A percentile compares a stretch with the other conserved stretches of the same genome.
These are phyloP conservation scores for Drosophila borborema DNA, from an alignment of 2,888 invertebrate genomes.

Conservation along the genomic window DNA sequence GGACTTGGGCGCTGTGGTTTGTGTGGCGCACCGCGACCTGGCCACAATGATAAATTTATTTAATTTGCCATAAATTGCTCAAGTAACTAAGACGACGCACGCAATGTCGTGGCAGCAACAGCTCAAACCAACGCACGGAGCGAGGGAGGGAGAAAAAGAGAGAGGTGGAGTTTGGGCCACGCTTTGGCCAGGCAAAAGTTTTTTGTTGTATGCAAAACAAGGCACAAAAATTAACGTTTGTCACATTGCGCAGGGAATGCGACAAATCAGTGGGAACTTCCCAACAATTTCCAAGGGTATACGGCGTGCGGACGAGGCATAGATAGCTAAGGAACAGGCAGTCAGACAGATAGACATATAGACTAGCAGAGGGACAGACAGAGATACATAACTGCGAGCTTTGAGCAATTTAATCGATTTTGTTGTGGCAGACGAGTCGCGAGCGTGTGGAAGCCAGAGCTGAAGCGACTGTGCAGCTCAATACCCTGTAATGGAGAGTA, in stretches of 20 bases:
- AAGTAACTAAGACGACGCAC: conserved; percentile 81
- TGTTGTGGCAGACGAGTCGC: conserved; percentile 26
- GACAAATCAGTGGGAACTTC: conserved; percentile 73
- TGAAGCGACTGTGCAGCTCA: not conserved
- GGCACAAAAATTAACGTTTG: conserved; percentile 78
- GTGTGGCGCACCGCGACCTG: conserved; percentile 40
- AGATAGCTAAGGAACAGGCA: conserved; percentile 25
- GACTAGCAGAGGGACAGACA: conserved; percentile 8
- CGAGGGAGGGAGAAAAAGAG: not conserved
- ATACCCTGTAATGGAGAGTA: conserved; percentile 2
- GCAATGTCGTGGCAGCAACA: conserved; percentile 64
- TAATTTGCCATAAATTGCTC: conserved; percentile 80
- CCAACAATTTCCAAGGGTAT: conserved; percentile 17
- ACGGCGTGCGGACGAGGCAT: not conserved
- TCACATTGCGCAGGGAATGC: conserved; percentile 76
- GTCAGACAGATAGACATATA: conserved; percentile 9
- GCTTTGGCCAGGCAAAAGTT: conserved; percentile 47
- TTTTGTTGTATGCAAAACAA: conserved; percentile 72
- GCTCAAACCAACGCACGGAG: conserved; percentile 9
- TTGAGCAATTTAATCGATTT: conserved; percentile 73
- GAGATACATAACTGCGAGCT: conserved; percentile 36
- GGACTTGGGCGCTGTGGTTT: not conserved
- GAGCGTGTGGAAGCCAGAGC: not conserved
- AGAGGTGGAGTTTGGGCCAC: not conserved
- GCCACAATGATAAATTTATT: conserved; percentile 81